A percentile compares a stretch with the other conserved stretches of the same genome.
Evolutionary conservation across 2,797 vertebrate species (phyloP).

Genomic region (Loriculus beryllinus): DNA sequence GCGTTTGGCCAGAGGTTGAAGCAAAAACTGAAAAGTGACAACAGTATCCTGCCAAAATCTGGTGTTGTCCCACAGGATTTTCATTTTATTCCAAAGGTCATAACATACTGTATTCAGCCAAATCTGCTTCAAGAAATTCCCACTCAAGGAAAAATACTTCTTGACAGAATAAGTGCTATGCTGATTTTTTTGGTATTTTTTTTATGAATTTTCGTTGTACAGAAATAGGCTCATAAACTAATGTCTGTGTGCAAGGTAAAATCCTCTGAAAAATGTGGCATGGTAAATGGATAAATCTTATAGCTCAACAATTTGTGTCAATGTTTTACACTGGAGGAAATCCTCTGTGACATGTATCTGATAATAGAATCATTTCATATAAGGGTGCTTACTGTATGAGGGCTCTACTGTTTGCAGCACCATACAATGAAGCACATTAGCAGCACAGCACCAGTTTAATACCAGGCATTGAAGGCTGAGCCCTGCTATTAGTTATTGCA

Average conservation of each 20-base stretch:
- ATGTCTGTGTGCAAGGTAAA: not conserved
- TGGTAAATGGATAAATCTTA: not conserved
- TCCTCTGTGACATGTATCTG: slow-evolving; percentile 43
- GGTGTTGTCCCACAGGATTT: slow-evolving; percentile 31
- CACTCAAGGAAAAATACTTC: slow-evolving; percentile 8
- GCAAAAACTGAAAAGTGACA: slow-evolving; percentile 33
- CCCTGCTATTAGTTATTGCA: slow-evolving; percentile 38
- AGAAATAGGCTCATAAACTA: not conserved
- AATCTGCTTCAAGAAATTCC: slow-evolving; percentile 41
- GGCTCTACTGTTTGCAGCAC: not conserved
- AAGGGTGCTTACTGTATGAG: not conserved
- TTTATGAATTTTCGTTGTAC: not conserved
- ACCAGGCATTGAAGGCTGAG: not conserved
- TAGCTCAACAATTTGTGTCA: slow-evolving; percentile 20
- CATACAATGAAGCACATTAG: not conserved
- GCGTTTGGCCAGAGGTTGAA: not conserved
- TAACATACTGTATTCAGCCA: not conserved
- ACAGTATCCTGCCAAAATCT: slow-evolving; percentile 41
- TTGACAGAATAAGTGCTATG: slow-evolving; percentile 20
- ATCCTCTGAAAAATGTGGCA: slow-evolving; percentile 3
- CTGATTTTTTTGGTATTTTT: not conserved
- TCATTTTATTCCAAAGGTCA: slow-evolving; percentile 43
- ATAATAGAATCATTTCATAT: slow-evolving; percentile 56
- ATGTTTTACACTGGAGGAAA: slow-evolving; percentile 44
- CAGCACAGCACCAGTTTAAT: slow-evolving; percentile 6